These are phyloP conservation scores for Cossypha heuglini DNA, from an alignment of 2,797 vertebrate genomes.

Conservation along the genomic window DNA sequence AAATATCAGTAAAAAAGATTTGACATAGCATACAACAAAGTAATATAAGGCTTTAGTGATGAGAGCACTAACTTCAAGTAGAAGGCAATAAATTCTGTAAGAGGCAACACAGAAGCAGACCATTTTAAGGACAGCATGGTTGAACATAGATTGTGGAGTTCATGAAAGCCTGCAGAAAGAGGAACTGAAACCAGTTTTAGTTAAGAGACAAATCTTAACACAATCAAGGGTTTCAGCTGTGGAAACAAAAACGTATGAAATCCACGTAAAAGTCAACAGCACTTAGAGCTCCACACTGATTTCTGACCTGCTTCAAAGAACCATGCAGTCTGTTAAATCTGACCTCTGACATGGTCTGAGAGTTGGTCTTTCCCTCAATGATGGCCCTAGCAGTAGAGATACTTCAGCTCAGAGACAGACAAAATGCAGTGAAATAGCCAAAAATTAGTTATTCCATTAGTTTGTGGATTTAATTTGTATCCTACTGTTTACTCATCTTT, in stretches of 20 bases:
- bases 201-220: neutral
- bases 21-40: neutral
- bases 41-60: neutral
- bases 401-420: neutral
- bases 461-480: neutral
- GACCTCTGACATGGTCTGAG: conserved; percentile 17
- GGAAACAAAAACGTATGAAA: neutral
- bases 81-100: neutral
- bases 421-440: neutral
- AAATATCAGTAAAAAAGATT: neutral
- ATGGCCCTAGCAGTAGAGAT: neutral
- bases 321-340: neutral
- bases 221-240: neutral
- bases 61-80: neutral
- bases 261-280: neutral
- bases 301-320: conserved; percentile 19
- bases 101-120: neutral
- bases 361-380: neutral
- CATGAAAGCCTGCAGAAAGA: neutral
- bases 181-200: neutral
- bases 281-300: neutral
- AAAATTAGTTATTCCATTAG: neutral
- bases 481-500: neutral
- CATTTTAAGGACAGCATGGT: neutral
- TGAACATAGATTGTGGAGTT: neutral